Conservation (phyloP, 1,140 invertebrate species). For the Chlorops oryzae region DNA sequence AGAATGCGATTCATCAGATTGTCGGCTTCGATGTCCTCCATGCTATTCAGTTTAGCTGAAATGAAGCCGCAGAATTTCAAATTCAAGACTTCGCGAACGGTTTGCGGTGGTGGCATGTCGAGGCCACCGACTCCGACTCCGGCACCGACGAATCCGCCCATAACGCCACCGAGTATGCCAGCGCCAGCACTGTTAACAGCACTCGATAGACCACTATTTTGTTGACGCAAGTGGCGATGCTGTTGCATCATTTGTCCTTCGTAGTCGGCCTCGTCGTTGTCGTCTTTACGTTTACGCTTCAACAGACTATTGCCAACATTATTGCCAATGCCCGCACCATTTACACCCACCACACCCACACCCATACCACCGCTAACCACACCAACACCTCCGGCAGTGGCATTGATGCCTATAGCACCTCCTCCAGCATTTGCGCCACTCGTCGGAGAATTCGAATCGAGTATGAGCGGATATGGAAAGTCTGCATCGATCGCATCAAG, state of each 20-base stretch:
- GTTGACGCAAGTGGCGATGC: slow-evolving; percentile 40
- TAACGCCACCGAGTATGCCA: too few species aligned
- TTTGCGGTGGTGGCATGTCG: slow-evolving; percentile 37
- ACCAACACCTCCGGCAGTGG: neutral
- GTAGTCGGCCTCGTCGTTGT: slow-evolving; percentile 31
- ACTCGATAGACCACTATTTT: slow-evolving; percentile 17
- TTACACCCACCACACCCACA: slow-evolving; percentile 1
- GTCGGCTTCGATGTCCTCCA: slow-evolving; percentile 43
- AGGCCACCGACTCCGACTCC: slow-evolving; percentile 16
- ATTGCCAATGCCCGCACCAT: slow-evolving; percentile 12
- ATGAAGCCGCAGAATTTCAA: slow-evolving; percentile 45
- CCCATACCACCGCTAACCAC: neutral
- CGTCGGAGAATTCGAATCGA: slow-evolving; percentile 36
- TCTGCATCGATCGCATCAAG: slow-evolving; percentile 44
- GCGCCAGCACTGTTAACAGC: too few species aligned
- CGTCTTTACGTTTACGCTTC: slow-evolving; percentile 31
- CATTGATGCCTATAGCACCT: neutral
- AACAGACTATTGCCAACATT: slow-evolving; percentile 6
- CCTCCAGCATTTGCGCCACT: too few species aligned
- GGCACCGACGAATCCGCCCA: too few species aligned
- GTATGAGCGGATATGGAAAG: slow-evolving; percentile 41
- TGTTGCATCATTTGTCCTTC: slow-evolving; percentile 44
- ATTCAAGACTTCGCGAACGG: slow-evolving; percentile 41
- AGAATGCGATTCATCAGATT: slow-evolving; percentile 46
- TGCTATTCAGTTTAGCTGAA: slow-evolving; percentile 42